phyloP scores from a whole-genome alignment of 2,113 vertebrate genomes.

The Salminus brasiliensis region DNA sequence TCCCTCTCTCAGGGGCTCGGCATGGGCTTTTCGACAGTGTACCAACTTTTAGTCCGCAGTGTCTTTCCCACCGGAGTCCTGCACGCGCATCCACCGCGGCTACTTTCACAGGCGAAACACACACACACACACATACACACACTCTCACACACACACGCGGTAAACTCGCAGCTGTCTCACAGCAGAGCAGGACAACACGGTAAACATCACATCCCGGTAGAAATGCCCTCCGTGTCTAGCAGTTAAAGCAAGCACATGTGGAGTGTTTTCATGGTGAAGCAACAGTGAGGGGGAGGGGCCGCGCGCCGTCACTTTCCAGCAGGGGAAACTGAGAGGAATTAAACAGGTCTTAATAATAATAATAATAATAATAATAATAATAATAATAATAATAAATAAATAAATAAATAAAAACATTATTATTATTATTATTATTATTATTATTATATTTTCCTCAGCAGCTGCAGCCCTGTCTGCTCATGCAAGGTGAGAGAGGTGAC shows the following conservation, averaged over 20 bases:
- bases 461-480: not conserved
- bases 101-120: not conserved
- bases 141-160: not conserved
- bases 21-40: conserved; percentile 7
- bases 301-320: not conserved
- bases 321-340: too few species aligned
- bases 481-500: not conserved
- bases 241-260: conserved; percentile 29
- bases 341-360: too few species aligned
- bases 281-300: not conserved
- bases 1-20: conserved; percentile 25
- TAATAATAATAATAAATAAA: too few species aligned
- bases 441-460: too few species aligned
- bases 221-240: not conserved
- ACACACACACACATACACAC: too few species aligned
- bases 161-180: not conserved
- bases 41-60: conserved; percentile 44
- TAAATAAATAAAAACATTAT: too few species aligned
- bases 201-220: not conserved
- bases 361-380: too few species aligned
- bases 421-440: not conserved
- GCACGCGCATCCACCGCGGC: not conserved
- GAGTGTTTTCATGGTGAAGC: conserved; percentile 38
- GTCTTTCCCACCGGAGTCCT: conserved; percentile 1
- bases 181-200: not conserved